phyloP scores from a whole-genome alignment of 2,888 invertebrate species.

The Nomada flava region DNA sequence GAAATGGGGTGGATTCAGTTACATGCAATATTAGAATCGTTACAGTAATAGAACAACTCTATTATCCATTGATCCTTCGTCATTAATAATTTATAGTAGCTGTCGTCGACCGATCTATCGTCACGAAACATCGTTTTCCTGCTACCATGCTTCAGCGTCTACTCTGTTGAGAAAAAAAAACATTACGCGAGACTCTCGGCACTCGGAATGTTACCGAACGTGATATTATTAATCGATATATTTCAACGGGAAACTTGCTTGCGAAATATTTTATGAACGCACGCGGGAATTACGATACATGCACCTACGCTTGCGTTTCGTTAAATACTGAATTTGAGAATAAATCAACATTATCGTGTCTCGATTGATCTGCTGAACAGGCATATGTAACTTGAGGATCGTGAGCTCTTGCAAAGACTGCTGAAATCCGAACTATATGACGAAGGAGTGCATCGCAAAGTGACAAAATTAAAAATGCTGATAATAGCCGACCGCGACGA shows the following conservation, averaged over 20 bases:
- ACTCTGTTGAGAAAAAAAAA: background rate
- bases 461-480: background rate
- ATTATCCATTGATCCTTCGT: slow-evolving; percentile 39
- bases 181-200: background rate
- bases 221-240: too few relatives aligned
- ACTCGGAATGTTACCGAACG: too few relatives aligned
- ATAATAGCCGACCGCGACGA: background rate
- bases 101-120: slow-evolving; percentile 45
- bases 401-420: slow-evolving; percentile 7
- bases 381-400: slow-evolving; percentile 22
- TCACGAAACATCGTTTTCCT: slow-evolving; percentile 14
- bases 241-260: too few relatives aligned
- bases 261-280: background rate
- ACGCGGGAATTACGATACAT: background rate
- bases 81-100: slow-evolving; percentile 31
- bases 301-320: background rate
- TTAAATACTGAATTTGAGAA: background rate
- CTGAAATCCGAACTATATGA: slow-evolving; percentile 5
- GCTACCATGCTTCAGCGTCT: background rate
- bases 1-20: slow-evolving; percentile 17
- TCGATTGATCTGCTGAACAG: background rate
- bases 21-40: slow-evolving; percentile 36
- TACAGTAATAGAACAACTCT: slow-evolving; percentile 21
- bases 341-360: background rate
- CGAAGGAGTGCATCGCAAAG: background rate